Evolutionary conservation across 1,140 invertebrate genomes (phyloP), one percentile per base, ranked within the genome.

Genomic region (Nymphalis io): DNA sequence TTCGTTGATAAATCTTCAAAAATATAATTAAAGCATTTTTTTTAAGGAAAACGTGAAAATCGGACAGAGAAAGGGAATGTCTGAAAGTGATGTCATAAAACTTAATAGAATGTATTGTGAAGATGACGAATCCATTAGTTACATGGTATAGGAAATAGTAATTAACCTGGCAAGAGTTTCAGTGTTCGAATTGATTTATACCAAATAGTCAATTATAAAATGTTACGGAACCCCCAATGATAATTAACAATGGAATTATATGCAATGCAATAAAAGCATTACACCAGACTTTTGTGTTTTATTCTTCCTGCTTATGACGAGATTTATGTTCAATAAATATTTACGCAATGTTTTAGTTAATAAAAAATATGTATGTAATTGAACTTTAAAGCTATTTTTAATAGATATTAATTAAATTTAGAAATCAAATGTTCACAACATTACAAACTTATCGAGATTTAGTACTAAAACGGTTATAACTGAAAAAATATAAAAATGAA

Each of bases 51-150:
- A 82, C 60, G 86, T 82, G 5, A 80, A 74, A 16, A 89, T 96
- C 60, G 95, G 95, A 6, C 95, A 96, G 86, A 91, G 95, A 60
- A 84, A 92, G 13, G 94, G 94, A 39, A 83, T 96, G 40, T 95
- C 95, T 51, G 90, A 93, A 53, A 94, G 94, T 58, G 95, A 96
- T 72, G 87, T 94, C 10, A 72, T 86, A 4, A 96, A 96, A 80
- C 73, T 96, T 1, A 93, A 94, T 73, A 91, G 89, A 72, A 95
- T 96, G 95, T 96, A 96, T 77, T 91, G 89, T 57, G 77, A 88
- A 21, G 46, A 51, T 20, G n/a, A 51, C 10, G 20, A 51, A 11
- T 51, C 46, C 20, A 20, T 51, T 51, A 51, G 46, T 20, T 51
- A 21, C n/a, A 18, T 51, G 16, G 16, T 13, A 20, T 20, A 51